These are phyloP conservation scores for Drosophila parthenogenetica DNA, from an alignment of 2,888 invertebrate genomes.

Conservation along the genomic window DNA sequence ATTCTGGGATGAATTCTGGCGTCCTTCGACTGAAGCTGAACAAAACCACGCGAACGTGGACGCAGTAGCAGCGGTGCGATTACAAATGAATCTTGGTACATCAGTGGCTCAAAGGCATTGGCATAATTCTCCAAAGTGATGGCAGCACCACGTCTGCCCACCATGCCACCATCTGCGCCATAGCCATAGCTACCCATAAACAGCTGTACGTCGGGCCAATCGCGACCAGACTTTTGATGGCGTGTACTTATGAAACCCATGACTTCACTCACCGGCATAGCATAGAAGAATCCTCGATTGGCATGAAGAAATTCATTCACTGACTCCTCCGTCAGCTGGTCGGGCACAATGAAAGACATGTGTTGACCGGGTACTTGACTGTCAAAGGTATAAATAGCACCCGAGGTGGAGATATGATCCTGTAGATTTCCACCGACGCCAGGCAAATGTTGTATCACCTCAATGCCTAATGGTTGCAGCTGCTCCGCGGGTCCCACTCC, in stretches of 20 bases:
- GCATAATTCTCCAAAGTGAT: slow-evolving; percentile 89
- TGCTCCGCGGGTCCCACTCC: slow-evolving; percentile 91
- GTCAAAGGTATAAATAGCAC: slow-evolving; percentile 90
- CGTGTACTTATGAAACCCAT: slow-evolving; percentile 92
- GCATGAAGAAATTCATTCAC: slow-evolving; percentile 88
- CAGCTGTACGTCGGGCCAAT: slow-evolving; percentile 92
- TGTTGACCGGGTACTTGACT: slow-evolving; percentile 87
- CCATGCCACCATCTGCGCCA: slow-evolving; percentile 91
- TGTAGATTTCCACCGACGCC: slow-evolving; percentile 93
- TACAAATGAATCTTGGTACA: slow-evolving; percentile 89
- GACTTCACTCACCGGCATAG: slow-evolving; percentile 91
- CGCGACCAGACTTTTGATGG: slow-evolving; percentile 88
- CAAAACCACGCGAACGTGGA: slow-evolving; percentile 89
- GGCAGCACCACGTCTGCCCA: slow-evolving; percentile 89
- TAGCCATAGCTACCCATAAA: slow-evolving; percentile 91
- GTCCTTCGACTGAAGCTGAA: slow-evolving; percentile 89
- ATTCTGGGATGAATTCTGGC: slow-evolving; percentile 92
- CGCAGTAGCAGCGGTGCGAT: slow-evolving; percentile 90
- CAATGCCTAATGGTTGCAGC: slow-evolving; percentile 87
- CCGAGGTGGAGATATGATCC: slow-evolving; percentile 93
- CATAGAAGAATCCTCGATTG: slow-evolving; percentile 89
- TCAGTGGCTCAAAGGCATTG: slow-evolving; percentile 89
- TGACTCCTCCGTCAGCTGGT: slow-evolving; percentile 87
- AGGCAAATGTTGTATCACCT: slow-evolving; percentile 87
- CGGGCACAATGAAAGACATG: slow-evolving; percentile 89